Conservation (phyloP, 2,113 vertebrate species). For the Pseudopipra pipra region DNA sequence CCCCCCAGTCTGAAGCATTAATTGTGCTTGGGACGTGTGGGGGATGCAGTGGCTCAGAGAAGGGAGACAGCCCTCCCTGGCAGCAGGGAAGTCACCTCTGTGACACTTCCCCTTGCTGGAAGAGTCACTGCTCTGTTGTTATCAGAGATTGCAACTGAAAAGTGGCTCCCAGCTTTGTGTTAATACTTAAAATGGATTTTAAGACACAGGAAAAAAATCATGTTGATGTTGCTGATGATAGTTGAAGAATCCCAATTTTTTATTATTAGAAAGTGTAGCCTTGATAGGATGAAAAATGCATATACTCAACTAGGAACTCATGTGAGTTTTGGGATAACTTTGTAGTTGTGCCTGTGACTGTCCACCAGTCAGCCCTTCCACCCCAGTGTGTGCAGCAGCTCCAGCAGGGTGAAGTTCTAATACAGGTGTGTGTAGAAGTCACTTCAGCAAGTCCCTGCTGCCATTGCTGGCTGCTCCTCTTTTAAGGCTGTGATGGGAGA, state of each 20-base stretch:
- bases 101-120: neutral
- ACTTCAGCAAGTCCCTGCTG: neutral
- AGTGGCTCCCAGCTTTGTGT: neutral
- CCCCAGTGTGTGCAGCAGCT: neutral
- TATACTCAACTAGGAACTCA: neutral
- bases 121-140: neutral
- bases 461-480: neutral
- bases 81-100: neutral
- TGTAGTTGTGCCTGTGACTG: neutral
- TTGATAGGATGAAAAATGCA: neutral
- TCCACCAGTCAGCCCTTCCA: neutral
- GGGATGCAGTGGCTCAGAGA: neutral
- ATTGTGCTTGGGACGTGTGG: neutral
- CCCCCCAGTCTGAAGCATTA: neutral
- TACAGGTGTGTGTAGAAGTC: neutral
- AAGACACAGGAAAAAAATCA: neutral
- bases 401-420: neutral
- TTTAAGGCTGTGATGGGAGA: neutral
- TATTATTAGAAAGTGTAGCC: neutral
- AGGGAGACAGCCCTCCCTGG: neutral
- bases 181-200: neutral
- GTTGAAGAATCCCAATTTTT: neutral
- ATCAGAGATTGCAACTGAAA: neutral
- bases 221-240: neutral
- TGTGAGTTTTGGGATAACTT: neutral